Evolutionary conservation across 2,797 vertebrate genomes (phyloP), one percentile per base, ranked within the genome.

Genomic region (Buceros bicornis): DNA sequence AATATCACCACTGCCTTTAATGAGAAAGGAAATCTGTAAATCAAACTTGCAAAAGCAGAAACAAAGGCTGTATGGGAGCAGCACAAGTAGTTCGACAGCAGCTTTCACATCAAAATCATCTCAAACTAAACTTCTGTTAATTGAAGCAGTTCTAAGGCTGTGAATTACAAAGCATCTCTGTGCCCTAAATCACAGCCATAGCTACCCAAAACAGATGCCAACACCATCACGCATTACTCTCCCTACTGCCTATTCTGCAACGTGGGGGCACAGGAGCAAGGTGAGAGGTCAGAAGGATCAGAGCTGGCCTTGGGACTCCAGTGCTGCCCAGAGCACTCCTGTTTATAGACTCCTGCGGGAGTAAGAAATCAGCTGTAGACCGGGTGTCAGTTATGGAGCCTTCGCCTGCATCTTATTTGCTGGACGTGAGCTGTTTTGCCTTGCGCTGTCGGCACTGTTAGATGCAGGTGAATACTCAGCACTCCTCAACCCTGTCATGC

Each of bases 1-100:
- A 82, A 90, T 90, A 90, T 88, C 4, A 11, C 29, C 73, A 73
- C 70, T 6, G 3, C 61, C 93, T 93, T 64, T 87, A 93, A 91
- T 64, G 70, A 84, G 85, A 90, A 93, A 80, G 37, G 82, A 94
- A 93, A 91, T 84, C 85, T 84, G 73, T 87, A 94, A 88, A 95
- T 95, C 85, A 56, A 93, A 70, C 58, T 54, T 82, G 70, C 51
- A 56, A 92, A 90, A 82, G 33, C 29, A 66, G 56, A 94, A 85
- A 6, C 35, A 79, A 81, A 77, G 80, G 54, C 51, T 5, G 4
- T 24, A 28, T 33, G 53, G 57, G 54, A 91, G 25, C 43, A 85
- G 58, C 43, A 85, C 1, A 3, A 76, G 58, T 47, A 48, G n/a
- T 16, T 33, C 3, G 4, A 77, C 67, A 72, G 42, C 70, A 72